Evolutionary conservation across 92 coral and sea anemone species (phyloP).

Genomic region (Galaxea fascicularis): DNA sequence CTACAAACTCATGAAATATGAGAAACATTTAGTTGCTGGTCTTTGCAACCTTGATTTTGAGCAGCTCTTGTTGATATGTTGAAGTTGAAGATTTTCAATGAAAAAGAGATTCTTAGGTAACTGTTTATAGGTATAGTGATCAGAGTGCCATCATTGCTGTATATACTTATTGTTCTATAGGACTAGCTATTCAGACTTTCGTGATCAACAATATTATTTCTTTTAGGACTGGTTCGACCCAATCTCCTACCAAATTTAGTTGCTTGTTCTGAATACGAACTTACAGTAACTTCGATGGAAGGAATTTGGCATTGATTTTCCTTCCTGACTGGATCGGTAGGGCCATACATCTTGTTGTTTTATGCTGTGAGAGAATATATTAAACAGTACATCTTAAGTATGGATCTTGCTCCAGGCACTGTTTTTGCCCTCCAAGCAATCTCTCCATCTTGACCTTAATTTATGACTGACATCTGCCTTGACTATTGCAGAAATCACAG

Average conservation of each 20-base stretch:
- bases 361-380: constrained; percentile 1
- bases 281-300: background rate
- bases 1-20: background rate
- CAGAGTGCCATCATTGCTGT: background rate
- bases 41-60: background rate
- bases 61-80: background rate
- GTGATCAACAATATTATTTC: background rate
- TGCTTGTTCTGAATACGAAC: background rate
- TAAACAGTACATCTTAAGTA: background rate
- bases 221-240: background rate
- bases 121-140: too few relatives aligned
- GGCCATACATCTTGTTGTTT: background rate
- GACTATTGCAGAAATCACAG: background rate
- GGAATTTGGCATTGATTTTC: too few relatives aligned
- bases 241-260: background rate
- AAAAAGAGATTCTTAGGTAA: too few relatives aligned
- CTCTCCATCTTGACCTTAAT: background rate
- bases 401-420: background rate
- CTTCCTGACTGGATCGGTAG: too few relatives aligned
- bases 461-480: constrained; percentile 9
- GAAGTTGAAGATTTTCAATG: background rate
- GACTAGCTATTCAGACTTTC: background rate
- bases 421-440: background rate
- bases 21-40: background rate
- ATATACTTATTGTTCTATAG: background rate